Evolutionary conservation across 2,888 invertebrate species (phyloP), one percentile per base, ranked within the genome.

Genomic region (Phrixothrix hirtus): DNA sequence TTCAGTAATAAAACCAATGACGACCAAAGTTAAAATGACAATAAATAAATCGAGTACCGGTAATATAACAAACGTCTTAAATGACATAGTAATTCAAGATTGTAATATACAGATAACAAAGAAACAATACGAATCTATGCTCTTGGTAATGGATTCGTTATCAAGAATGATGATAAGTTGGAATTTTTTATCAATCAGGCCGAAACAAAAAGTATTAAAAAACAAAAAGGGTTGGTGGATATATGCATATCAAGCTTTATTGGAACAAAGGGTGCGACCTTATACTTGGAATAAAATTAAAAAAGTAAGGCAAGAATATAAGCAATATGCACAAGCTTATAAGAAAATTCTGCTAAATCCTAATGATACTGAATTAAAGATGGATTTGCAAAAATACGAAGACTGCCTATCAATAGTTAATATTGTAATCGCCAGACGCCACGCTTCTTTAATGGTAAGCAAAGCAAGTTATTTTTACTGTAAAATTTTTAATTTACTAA

Each of bases 371-470:
- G 87, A 88, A 67, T 73, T 88, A 49, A 87, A 86, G 70, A 64
- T 87, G 54, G 88, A 89, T 67, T 72, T 90, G 46, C 86, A 87
- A 72, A 83, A 86, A 65, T 83, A 87, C 52, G 91, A 92, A 72
- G 89, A 90, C 59, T 81, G 79, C 51, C 76, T 92, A 54, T 84
- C 85, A 38, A 83, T 91, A 30, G 77, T 87, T 36, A 88, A 88
- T 47, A 86, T 92, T 14, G 83, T 90, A 1, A 83, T 90, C 50
- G 91, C 90, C 0, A 79, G 90, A 57, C 88, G 89, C 67, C 86
- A 90, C 57, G 89, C 91, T 2, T 87, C 88, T 70, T 82, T 89
- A 66, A 83, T 87, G 79, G 88, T 88, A 67, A 62, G 67, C 7
- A 37, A n/a, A n/a, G n/a, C n/a, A n/a, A n/a, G n/a, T n/a, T n/a